A percentile compares a stretch with the other conserved stretches of the same genome.
phyloP scores from a whole-genome alignment of 1,140 invertebrate species.

The Sminthurides bifidus region DNA sequence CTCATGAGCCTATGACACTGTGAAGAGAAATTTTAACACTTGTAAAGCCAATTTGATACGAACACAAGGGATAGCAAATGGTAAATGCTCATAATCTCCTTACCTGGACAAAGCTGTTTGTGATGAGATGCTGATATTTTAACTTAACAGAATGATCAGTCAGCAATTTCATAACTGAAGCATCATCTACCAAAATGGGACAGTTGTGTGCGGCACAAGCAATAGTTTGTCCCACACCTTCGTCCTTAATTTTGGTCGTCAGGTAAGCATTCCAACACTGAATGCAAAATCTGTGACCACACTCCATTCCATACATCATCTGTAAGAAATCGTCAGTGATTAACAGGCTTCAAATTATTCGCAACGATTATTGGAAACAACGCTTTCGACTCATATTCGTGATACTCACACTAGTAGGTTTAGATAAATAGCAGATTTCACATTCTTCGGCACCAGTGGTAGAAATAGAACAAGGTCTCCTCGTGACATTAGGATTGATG shows the following conservation, averaged over 20 bases:
- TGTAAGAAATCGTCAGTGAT: constrained; percentile 37
- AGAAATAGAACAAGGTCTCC: constrained; percentile 37
- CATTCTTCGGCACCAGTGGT: constrained; percentile 71
- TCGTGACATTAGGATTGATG: constrained; percentile 59
- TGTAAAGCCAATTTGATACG: not conserved
- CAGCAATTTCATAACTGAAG: constrained; percentile 85
- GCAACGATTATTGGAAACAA: no score
- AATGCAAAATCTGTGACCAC: constrained; percentile 89
- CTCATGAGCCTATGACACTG: constrained; percentile 88
- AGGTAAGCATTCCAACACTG: constrained; percentile 94
- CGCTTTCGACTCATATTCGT: no score
- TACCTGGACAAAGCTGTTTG: constrained; percentile 96
- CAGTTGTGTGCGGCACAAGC: constrained; percentile 64
- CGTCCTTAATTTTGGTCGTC: constrained; percentile 95
- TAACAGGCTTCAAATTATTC: not conserved
- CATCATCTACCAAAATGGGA: constrained; percentile 89
- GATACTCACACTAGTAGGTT: not conserved
- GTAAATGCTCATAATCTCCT: constrained; percentile 20
- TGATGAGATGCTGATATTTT: constrained; percentile 95
- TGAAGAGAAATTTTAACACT: constrained; percentile 19
- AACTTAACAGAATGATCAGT: constrained; percentile 82
- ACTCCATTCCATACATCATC: constrained; percentile 93
- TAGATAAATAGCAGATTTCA: constrained; percentile 76
- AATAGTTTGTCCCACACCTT: constrained; percentile 89
- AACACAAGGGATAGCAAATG: not conserved